phyloP scores from a whole-genome alignment of 2,888 invertebrate species.

The Drosophila setosimentum region DNA sequence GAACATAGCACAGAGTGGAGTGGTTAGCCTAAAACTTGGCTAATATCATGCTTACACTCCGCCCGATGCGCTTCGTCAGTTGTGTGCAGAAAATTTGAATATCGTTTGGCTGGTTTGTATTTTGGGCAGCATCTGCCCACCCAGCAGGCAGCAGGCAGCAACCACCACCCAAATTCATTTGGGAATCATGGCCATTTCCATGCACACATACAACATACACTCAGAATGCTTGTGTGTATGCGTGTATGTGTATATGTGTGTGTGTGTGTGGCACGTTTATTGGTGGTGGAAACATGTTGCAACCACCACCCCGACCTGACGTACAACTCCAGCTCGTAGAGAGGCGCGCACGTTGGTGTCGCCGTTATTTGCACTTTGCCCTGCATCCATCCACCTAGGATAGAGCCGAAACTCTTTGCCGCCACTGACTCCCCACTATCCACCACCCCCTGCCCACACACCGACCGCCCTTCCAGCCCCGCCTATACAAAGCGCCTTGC shows the following conservation, averaged over 20 bases:
- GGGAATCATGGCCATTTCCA: conserved; percentile 51
- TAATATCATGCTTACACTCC: conserved; percentile 48
- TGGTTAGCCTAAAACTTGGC: conserved; percentile 52
- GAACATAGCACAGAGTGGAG: conserved; percentile 38
- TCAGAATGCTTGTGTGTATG: conserved; percentile 19
- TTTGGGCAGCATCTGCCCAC: conserved; percentile 21
- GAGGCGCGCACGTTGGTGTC: conserved; percentile 42
- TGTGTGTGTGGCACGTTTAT: conserved; percentile 40
- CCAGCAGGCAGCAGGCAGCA: conserved; percentile 30
- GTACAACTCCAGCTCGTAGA: conserved; percentile 16
- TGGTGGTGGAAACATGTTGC: conserved; percentile 74
- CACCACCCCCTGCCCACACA: conserved; percentile 22
- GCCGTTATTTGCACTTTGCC: conserved; percentile 76
- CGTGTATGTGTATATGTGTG: conserved; percentile 34
- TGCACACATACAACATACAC: conserved; percentile 36
- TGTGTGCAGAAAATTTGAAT: conserved; percentile 79
- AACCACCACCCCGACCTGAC: conserved; percentile 62
- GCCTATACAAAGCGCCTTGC: conserved; percentile 36
- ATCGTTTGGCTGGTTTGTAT: conserved; percentile 47
- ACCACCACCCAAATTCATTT: conserved; percentile 42
- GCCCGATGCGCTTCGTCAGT: conserved; percentile 81
- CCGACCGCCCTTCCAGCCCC: not conserved
- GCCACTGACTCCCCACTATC: too few relatives aligned
- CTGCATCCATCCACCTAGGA: conserved; percentile 45
- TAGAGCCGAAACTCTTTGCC: conserved; percentile 68